Percentiles rank a stretch among this genome's conserved stretches.
Conservation (phyloP, 2,888 invertebrate species). For the Globia sparganii region DNA sequence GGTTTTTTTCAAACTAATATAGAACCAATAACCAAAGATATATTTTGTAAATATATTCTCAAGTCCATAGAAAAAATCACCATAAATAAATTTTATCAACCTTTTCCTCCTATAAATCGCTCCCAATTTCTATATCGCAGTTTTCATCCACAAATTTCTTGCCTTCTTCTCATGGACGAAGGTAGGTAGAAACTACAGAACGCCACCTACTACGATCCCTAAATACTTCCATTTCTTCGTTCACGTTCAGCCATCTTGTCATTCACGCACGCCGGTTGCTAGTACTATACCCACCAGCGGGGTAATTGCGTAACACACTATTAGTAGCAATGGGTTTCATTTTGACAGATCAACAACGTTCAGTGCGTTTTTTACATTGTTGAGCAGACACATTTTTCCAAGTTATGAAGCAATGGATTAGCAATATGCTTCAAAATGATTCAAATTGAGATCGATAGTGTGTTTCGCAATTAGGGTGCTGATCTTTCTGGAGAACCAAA, state of each 20-base stretch:
- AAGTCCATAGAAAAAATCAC: neutral
- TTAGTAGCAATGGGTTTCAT: too few relatives aligned
- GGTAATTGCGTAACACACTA: too few relatives aligned
- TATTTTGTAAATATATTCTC: neutral
- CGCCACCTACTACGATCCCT: neutral
- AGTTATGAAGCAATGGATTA: too few relatives aligned
- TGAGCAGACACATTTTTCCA: too few relatives aligned
- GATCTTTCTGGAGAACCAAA: neutral
- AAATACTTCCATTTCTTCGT: neutral
- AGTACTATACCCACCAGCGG: too few relatives aligned
- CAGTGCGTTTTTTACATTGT: too few relatives aligned
- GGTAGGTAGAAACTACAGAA: neutral
- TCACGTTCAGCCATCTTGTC: neutral
- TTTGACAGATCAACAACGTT: too few relatives aligned
- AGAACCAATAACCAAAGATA: neutral
- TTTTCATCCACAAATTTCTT: neutral
- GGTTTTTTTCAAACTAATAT: neutral
- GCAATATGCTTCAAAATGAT: too few relatives aligned
- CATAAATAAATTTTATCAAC: neutral
- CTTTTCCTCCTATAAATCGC: neutral
- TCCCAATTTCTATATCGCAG: slow-evolving; percentile 15
- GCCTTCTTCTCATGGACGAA: neutral
- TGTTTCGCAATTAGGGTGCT: too few relatives aligned
- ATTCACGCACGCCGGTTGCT: neutral
- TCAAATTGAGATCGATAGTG: too few relatives aligned